These are phyloP conservation scores for Pteruthius melanotis DNA, from an alignment of 2,113 vertebrate genomes.

Conservation along the genomic window DNA sequence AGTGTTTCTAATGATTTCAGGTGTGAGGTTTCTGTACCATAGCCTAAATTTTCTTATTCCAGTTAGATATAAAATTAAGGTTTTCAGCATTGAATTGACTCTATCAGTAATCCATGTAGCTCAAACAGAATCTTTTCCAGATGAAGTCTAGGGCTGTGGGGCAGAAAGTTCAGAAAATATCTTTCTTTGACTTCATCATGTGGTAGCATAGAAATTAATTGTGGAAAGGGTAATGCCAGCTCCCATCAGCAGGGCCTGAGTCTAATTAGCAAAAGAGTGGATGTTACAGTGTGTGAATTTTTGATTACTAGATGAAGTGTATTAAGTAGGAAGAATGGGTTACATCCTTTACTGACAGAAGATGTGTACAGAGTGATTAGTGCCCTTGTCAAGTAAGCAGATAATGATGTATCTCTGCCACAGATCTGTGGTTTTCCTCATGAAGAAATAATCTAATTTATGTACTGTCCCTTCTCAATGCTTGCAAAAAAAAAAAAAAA, in stretches of 20 bases:
- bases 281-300: not conserved
- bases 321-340: not conserved
- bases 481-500: not conserved
- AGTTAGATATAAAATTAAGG: not conserved
- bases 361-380: not conserved
- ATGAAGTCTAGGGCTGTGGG: not conserved
- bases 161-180: not conserved
- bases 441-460: not conserved
- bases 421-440: not conserved
- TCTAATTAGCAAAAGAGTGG: not conserved
- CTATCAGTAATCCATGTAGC: not conserved
- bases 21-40: not conserved
- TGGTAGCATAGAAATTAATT: not conserved
- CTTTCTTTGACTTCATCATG: not conserved
- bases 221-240: not conserved
- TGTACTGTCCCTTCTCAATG: not conserved
- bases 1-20: not conserved
- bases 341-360: not conserved
- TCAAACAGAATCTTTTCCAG: not conserved
- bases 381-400: not conserved
- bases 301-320: not conserved
- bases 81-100: not conserved
- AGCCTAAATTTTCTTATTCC: not conserved
- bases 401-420: not conserved
- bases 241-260: not conserved